Conservation (phyloP, 2,888 invertebrate species). For the Achlya flavicornis region DNA sequence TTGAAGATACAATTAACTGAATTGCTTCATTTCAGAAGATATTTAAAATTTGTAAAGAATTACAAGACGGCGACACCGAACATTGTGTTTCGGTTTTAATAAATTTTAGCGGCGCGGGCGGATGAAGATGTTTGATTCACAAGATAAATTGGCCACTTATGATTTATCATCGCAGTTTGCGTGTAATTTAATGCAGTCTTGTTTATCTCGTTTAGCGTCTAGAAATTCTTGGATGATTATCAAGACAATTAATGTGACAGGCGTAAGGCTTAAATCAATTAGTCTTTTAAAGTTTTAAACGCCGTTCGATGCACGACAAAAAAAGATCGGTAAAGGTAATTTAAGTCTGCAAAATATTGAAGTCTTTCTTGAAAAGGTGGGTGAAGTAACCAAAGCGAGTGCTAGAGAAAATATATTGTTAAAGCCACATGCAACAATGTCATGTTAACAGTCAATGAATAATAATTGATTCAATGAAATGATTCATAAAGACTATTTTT, state of each 20-base stretch:
- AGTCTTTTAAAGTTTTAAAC: background rate
- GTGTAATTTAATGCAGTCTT: slow-evolving; percentile 42
- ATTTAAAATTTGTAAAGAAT: slow-evolving; percentile 13
- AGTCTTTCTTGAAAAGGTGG: background rate
- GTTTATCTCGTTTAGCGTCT: slow-evolving; percentile 11
- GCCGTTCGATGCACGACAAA: background rate
- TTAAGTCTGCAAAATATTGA: no score
- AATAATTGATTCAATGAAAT: background rate
- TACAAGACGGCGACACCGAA: background rate
- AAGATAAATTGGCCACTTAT: slow-evolving; percentile 41
- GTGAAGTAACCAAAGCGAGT: background rate
- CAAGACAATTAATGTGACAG: background rate
- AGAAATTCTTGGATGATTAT: slow-evolving; percentile 1
- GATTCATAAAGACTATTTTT: slow-evolving; percentile 4
- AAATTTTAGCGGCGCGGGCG: slow-evolving; percentile 14
- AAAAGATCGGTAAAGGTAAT: no score
- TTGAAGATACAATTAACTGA: slow-evolving; percentile 55
- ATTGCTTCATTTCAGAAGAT: slow-evolving; percentile 40
- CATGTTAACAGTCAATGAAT: background rate
- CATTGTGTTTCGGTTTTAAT: slow-evolving; percentile 7
- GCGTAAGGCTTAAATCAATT: background rate
- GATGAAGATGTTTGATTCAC: slow-evolving; percentile 41
- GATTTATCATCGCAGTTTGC: slow-evolving; percentile 43
- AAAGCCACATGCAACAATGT: background rate
- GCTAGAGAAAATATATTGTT: no score